Conservation (phyloP, 2,797 vertebrate species). For the Mastacembelus armatus region DNA sequence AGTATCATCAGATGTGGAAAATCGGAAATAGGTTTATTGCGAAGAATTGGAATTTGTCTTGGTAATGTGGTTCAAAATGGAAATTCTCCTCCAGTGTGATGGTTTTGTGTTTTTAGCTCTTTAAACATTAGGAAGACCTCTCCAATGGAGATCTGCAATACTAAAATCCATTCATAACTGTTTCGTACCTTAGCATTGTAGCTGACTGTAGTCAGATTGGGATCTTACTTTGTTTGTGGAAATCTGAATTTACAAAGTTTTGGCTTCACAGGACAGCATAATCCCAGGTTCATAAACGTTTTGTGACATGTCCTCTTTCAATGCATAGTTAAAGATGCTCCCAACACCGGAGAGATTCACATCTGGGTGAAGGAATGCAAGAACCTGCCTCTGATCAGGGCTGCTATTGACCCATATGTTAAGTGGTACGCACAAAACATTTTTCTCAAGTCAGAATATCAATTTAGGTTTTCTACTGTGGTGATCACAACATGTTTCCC, state of each 20-base stretch:
- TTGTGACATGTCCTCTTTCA: constrained; percentile 13
- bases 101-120: no score
- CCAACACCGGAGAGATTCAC: constrained; percentile 91
- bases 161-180: no score
- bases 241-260: background rate
- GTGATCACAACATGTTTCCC: background rate
- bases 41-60: no score
- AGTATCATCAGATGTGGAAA: no score
- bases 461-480: background rate
- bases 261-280: background rate
- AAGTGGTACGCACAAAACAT: constrained; percentile 88
- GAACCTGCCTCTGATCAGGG: constrained; percentile 88
- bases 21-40: no score
- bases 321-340: constrained; percentile 80
- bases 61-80: no score
- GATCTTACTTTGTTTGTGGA: background rate
- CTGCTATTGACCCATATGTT: constrained; percentile 91
- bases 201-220: background rate
- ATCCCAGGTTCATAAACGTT: background rate
- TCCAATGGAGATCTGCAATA: no score
- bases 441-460: background rate
- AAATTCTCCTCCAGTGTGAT: no score
- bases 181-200: no score
- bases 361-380: constrained; percentile 98
- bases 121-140: no score